These are phyloP conservation scores for Sebastes variabilis DNA, from an alignment of 2,797 vertebrate genomes.

Conservation along the genomic window DNA sequence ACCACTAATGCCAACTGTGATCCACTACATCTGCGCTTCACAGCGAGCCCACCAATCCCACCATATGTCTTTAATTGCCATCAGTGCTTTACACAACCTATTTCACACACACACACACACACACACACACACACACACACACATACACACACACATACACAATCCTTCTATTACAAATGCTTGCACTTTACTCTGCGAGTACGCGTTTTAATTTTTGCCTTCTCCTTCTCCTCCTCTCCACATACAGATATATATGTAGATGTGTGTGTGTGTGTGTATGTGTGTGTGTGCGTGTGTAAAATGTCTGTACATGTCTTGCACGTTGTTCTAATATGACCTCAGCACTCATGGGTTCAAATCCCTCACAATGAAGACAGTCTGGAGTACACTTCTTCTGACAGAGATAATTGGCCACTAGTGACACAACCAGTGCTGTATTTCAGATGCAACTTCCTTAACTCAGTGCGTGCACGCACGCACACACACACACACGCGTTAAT, in stretches of 20 bases:
- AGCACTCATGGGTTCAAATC: slow-evolving; percentile 76
- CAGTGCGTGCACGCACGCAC: not conserved
- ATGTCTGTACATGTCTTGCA: slow-evolving; percentile 1
- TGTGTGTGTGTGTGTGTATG: not conserved
- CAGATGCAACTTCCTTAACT: slow-evolving; percentile 59
- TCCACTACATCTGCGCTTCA: slow-evolving; percentile 89
- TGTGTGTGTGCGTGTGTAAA: not conserved
- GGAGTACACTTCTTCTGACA: slow-evolving; percentile 73
- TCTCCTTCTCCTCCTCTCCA: not conserved
- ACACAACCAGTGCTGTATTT: slow-evolving; percentile 74
- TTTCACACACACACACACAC: slow-evolving; percentile 69
- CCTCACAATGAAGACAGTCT: slow-evolving; percentile 78
- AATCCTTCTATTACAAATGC: slow-evolving; percentile 84
- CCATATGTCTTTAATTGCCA: slow-evolving; percentile 97
- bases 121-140: slow-evolving; percentile 79
- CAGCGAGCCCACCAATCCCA: slow-evolving; percentile 82
- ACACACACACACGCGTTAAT: not conserved
- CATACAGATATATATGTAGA: not conserved
- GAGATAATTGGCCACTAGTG: slow-evolving; percentile 87
- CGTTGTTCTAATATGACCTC: slow-evolving; percentile 75
- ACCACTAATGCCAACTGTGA: slow-evolving; percentile 88
- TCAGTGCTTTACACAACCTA: slow-evolving; percentile 93
- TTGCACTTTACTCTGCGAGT: slow-evolving; percentile 83
- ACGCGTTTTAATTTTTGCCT: not conserved
- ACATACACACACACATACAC: slow-evolving; percentile 80